Conservation (phyloP, 2,888 invertebrate genomes). For the Argyresthia albistria region DNA sequence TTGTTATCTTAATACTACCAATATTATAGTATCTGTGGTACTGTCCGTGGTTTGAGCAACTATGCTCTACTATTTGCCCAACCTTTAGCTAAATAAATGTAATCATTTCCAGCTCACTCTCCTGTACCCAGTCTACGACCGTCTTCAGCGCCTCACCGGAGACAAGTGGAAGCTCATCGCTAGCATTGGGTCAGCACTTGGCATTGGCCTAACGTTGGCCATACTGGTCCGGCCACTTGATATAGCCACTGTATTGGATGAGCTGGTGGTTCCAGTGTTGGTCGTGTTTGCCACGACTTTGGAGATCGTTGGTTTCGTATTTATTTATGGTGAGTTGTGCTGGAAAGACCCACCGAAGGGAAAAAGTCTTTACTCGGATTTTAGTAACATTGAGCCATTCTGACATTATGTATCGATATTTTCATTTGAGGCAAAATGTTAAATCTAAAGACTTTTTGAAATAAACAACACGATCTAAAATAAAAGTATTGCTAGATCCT, state of each 20-base stretch:
- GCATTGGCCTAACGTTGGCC: slow-evolving; percentile 49
- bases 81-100: too few species aligned
- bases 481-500: too few species aligned
- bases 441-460: too few species aligned
- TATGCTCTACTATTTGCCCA: too few species aligned
- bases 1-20: too few species aligned
- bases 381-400: too few species aligned
- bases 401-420: too few species aligned
- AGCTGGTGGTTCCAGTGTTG: slow-evolving; percentile 43
- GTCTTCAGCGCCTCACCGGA: slow-evolving; percentile 44
- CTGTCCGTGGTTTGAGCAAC: too few species aligned
- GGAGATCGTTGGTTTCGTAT: slow-evolving; percentile 56
- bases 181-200: slow-evolving; percentile 45
- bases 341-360: background rate
- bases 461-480: too few species aligned
- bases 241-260: slow-evolving; percentile 43
- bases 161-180: slow-evolving; percentile 60
- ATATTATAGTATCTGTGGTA: too few species aligned
- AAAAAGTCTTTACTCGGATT: too few species aligned
- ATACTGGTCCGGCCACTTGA: slow-evolving; percentile 45
- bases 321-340: slow-evolving; percentile 48
- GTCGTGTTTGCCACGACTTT: slow-evolving; percentile 44
- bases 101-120: slow-evolving; percentile 43
- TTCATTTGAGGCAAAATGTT: too few species aligned
- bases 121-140: slow-evolving; percentile 55